Conservation (phyloP, 2,797 vertebrate genomes). For the Danio choprae region DNA sequence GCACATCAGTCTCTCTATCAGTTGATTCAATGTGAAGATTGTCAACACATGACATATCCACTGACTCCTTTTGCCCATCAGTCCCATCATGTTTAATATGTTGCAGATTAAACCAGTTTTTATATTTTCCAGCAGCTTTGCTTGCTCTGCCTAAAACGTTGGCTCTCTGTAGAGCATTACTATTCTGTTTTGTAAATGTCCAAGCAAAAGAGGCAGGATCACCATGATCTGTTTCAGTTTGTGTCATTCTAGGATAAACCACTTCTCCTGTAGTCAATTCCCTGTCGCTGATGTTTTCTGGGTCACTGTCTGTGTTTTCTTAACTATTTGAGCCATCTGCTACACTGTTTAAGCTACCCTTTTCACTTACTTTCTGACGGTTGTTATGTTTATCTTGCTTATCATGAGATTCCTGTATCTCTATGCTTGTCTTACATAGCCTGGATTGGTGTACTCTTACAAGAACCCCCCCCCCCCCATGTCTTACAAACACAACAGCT, state of each 20-base stretch:
- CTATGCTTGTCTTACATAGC: conserved; percentile 2
- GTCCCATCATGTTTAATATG: conserved; percentile 9
- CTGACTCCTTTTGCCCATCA: conserved; percentile 5
- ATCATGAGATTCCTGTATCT: not conserved
- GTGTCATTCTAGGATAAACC: no score
- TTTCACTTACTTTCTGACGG: not conserved
- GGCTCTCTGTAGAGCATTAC: conserved; percentile 4
- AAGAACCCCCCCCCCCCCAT: conserved; percentile 12
- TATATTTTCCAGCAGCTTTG: conserved; percentile 38
- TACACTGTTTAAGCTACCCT: not conserved
- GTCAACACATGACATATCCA: conserved; percentile 25
- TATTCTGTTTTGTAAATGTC: conserved; percentile 17
- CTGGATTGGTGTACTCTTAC: conserved; percentile 29
- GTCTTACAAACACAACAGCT: conserved; percentile 40
- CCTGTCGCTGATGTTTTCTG: no score
- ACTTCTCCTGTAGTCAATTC: no score
- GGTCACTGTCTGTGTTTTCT: not conserved
- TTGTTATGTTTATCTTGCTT: not conserved
- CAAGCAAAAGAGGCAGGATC: not conserved
- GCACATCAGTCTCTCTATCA: not conserved
- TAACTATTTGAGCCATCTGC: conserved; percentile 2
- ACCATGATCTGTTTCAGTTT: not conserved
- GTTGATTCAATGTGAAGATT: conserved; percentile 27
- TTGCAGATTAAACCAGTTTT: conserved; percentile 42
- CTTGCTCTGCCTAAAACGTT: conserved; percentile 42